Base-by-base conservation (phyloP, 1,140 invertebrate genomes). In the Bombus breviceps region DNA sequence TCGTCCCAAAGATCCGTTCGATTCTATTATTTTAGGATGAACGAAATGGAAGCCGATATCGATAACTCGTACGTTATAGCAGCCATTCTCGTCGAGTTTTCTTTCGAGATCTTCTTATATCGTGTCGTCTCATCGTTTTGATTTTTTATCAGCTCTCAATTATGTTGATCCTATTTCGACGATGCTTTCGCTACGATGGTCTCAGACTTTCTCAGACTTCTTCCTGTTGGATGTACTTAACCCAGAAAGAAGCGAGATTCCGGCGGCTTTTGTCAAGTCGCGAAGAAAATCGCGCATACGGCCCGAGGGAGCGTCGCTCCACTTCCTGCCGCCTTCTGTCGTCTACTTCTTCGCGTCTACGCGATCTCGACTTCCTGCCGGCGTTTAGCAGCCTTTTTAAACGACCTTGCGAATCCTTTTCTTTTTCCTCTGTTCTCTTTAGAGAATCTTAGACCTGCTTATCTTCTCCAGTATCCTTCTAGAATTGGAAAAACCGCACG, bases 211-310 rank as follows among this genome's bases (percentile, higher is more conserved):
- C 34, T 37, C 43, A 43, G 74, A 25, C 64, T 47, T 66, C 66
- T 41, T 47, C 8, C 69, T 25, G 37, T 25, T 73, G 28, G 77
- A 77, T 88, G 78, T 90, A 88, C 88, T 88, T 88, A 90, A 90
- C 89, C 89, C 77, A 90, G 89, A 90, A 90, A 85, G 78, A 74
- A 85, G 81, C 81, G 66, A 71, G 84, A 90, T 90, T 90, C 81
- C 81, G 66, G 80, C 34, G 12, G 53, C 43, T 57, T 86, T 90
- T 88, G 88, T 89, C 47, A 81, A 75, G 77, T 66, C 81, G 77
- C 78, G 53, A 79, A 77, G 57, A 84, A 83, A 89, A 85, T 76
- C 77, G 71, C 62, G 71, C 57, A 68, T 62, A 81, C 62, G n/a
- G 59, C 71, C 43, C 34, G 32, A 47, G 71, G 71, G 34, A 47